Conservation (phyloP, 1,140 invertebrate genomes). For the Patella vulgata region DNA sequence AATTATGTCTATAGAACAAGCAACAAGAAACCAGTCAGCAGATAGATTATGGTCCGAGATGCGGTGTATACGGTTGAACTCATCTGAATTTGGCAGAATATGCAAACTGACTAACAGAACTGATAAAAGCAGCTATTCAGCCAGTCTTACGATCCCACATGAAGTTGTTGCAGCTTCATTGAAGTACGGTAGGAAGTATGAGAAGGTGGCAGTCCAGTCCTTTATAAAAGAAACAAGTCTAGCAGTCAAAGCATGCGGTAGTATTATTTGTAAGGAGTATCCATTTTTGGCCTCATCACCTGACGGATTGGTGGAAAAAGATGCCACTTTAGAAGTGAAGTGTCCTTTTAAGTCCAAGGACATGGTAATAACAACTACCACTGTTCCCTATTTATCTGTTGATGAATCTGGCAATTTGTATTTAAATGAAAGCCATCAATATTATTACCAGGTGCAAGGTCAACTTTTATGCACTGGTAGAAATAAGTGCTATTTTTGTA, state of each 20-base stretch:
- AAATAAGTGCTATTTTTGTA: constrained; percentile 17
- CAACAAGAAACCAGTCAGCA: constrained; percentile 26
- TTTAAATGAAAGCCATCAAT: constrained; percentile 23
- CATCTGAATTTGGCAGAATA: constrained; percentile 39
- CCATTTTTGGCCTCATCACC: constrained; percentile 37
- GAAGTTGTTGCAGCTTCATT: constrained; percentile 16
- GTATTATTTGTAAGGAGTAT: constrained; percentile 13
- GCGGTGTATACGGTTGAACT: constrained; percentile 24
- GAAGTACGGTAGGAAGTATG: constrained; percentile 29
- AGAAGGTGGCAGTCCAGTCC: constrained; percentile 21
- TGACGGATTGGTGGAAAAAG: constrained; percentile 27
- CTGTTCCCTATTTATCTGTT: constrained; percentile 27
- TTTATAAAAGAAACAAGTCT: constrained; percentile 14
- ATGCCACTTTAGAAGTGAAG: constrained; percentile 31
- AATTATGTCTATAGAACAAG: constrained; percentile 17
- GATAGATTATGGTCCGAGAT: constrained; percentile 26
- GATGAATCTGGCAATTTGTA: constrained; percentile 4
- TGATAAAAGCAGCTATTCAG: constrained; percentile 23
- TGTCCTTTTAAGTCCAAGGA: constrained; percentile 31
- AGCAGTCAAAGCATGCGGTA: constrained; percentile 25
- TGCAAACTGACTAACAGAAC: constrained; percentile 35
- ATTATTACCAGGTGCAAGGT: constrained; percentile 36
- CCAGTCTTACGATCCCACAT: neutral
- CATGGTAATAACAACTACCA: constrained; percentile 13
- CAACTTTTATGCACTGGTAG: constrained; percentile 26